Conservation (phyloP, 2,797 vertebrate genomes). For the Philypnodon macrostomus region DNA sequence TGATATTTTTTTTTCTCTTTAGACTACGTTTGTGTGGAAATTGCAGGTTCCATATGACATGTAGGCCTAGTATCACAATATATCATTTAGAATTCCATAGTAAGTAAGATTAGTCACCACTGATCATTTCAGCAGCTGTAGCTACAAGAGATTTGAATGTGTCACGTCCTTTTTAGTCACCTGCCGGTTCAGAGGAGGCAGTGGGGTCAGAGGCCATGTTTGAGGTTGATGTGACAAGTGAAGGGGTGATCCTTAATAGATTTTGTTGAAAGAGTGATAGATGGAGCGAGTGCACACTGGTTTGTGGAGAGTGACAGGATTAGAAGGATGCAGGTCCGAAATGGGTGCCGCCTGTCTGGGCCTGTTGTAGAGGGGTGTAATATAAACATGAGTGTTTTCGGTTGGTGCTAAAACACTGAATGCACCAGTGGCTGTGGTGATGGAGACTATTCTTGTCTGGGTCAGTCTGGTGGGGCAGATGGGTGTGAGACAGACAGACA, state of each 20-base stretch:
- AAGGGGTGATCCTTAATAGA: constrained; percentile 43
- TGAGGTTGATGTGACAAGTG: constrained; percentile 32
- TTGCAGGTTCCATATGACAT: too few species aligned
- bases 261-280: constrained; percentile 35
- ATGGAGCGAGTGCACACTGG: constrained; percentile 5
- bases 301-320: constrained; percentile 4
- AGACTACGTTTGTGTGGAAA: too few species aligned
- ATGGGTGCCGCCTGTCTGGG: neutral
- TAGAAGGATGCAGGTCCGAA: neutral
- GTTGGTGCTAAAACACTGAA: constrained; percentile 6
- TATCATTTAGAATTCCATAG: too few species aligned
- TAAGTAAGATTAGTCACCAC: too few species aligned
- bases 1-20: too few species aligned
- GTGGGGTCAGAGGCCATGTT: constrained; percentile 39
- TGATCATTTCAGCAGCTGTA: too few species aligned
- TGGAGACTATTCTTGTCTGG: constrained; percentile 48
- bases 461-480: constrained; percentile 33
- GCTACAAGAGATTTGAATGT: too few species aligned
- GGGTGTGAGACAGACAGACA: constrained; percentile 18
- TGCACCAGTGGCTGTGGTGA: constrained; percentile 40
- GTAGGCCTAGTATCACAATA: too few species aligned
- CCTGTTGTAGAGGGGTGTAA: neutral
- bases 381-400: constrained; percentile 3
- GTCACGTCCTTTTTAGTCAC: neutral
- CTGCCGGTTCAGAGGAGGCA: constrained; percentile 8